Evolutionary conservation across 2,113 vertebrate genomes (phyloP), one percentile per base, ranked within the genome.

Genomic region (Mungos mungo): DNA sequence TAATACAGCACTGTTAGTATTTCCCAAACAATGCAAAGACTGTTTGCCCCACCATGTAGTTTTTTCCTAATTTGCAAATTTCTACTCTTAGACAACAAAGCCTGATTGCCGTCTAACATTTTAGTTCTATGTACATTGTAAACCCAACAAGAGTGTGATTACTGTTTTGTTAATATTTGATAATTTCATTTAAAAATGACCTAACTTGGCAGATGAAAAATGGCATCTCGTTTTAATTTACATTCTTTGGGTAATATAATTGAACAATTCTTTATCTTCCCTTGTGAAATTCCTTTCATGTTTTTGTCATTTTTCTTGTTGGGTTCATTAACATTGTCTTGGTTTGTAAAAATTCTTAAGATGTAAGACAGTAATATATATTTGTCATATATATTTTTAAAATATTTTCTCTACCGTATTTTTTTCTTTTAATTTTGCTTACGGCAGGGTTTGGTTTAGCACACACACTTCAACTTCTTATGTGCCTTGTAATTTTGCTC

Each of bases 121-220:
- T 93, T 84, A 50, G 21, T 84, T 79, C 71, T 52, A 29, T 0
- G 0, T n/a, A 18, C 52, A 89, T 63, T 88, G 60, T 47, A 89
- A 69, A 50, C 33, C 27, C 38, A 91, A 10, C 0, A 65, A 50
- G 54, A n/a, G 27, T 72, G 11, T 80, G 52, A 50, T 72, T 33
- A 77, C 76, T 74, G 57, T 80, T 95, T 87, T 92, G 54, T 88
- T 18, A 52, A 12, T 81, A 54, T 72, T 50, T n/a, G 52, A 79
- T 84, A 84, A 35, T 96, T 89, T 71, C 41, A 71, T 52, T 96
- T 83, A 11, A 54, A 93, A 93, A 45, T 41, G 18, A 65, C 41
- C 80, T 25, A 23, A 80, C 41, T 90, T 93, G 52, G 71, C 79
- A 72, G 52, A 41, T 89, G 50, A 93, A 77, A 65, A 54, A 41